Evolutionary conservation across 2,797 vertebrate species (phyloP).

Genomic region (Heteromormyrus szaboi): DNA sequence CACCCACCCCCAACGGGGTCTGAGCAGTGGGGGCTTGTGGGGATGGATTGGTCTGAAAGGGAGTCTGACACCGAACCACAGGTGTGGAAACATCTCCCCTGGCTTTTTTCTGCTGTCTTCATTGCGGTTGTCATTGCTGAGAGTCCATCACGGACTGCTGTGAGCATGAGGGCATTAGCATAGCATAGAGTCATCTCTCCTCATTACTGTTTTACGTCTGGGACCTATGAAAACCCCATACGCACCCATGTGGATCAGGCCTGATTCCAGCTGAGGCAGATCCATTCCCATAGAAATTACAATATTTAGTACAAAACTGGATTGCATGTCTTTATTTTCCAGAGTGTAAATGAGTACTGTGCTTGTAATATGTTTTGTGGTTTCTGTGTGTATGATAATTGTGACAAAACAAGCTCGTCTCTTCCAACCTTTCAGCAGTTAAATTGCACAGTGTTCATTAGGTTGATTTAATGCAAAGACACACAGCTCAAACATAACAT

Average conservation of each 20-base stretch:
- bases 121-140: background rate
- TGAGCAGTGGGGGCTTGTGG: background rate
- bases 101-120: background rate
- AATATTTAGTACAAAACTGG: background rate
- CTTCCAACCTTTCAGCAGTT: background rate
- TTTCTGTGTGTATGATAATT: background rate
- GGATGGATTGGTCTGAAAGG: background rate
- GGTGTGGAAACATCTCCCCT: background rate
- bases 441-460: background rate
- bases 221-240: background rate
- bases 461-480: background rate
- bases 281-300: background rate
- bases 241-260: background rate
- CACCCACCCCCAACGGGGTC: background rate
- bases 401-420: background rate
- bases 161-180: background rate
- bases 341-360: background rate
- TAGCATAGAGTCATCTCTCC: background rate
- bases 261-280: background rate
- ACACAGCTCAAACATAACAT: background rate
- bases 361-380: background rate
- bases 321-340: background rate
- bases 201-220: background rate
- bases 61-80: background rate
- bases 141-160: background rate